These are phyloP conservation scores for Etheostoma spectabile DNA, from an alignment of 2,113 vertebrate species.

Conservation along the genomic window DNA sequence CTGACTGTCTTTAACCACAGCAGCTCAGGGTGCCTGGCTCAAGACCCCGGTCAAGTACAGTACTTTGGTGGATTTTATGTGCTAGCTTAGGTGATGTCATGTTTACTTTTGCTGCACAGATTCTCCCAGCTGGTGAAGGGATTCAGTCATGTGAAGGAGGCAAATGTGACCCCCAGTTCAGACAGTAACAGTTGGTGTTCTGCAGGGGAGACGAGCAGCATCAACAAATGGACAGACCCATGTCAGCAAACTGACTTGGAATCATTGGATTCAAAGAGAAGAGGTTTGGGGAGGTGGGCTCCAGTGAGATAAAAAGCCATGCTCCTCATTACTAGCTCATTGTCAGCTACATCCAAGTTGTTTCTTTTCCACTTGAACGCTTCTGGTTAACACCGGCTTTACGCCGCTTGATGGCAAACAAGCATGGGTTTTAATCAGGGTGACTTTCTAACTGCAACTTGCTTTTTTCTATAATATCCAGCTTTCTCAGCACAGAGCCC, in stretches of 20 bases:
- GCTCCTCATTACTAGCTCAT: constrained; percentile 65
- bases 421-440: constrained; percentile 39
- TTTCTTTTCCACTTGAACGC: constrained; percentile 41
- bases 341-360: constrained; percentile 56
- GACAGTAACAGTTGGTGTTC: constrained; percentile 30
- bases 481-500: constrained; percentile 49
- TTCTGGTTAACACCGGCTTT: constrained; percentile 36
- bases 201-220: background rate
- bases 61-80: constrained; percentile 18
- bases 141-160: constrained; percentile 20
- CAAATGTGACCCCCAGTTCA: constrained; percentile 20
- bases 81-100: constrained; percentile 13
- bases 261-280: constrained; percentile 39
- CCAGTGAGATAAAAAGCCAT: constrained; percentile 36
- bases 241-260: constrained; percentile 6
- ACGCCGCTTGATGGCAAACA: constrained; percentile 39
- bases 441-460: constrained; percentile 44
- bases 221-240: constrained; percentile 29
- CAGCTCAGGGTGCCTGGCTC: constrained; percentile 26
- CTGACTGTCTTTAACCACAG: background rate
- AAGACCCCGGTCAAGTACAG: constrained; percentile 32
- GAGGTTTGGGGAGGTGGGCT: background rate
- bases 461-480: constrained; percentile 45
- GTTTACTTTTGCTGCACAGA: constrained; percentile 21
- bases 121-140: constrained; percentile 16